Base-by-base conservation (phyloP, 2,113 vertebrate species). In the Oophaga pumilio region DNA sequence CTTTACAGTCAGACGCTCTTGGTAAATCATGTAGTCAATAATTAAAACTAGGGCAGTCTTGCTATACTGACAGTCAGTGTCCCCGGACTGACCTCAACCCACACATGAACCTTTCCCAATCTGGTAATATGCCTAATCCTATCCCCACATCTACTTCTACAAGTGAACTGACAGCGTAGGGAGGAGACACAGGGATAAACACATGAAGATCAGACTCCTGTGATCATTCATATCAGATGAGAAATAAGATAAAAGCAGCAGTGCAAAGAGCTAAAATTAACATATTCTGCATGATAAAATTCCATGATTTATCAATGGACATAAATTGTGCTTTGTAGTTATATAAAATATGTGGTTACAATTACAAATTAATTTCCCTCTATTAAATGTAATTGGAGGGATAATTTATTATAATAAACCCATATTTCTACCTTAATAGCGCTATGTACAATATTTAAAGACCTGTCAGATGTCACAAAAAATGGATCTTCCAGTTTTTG, bases 111-210 rank as follows among this genome's bases (percentile, higher is more conserved):
- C 79, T 50, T 33, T 73, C 66, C n/a, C 86, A 87, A 87, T 87
- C 86, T 87, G 78, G 86, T 82, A 81, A 73, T 82, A 82, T 74
- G 78, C 53, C 78, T 87, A 82, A 87, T 87, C 86, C 77, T 71
- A 82, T 82, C 33, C 53, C 64, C 26, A 28, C 56, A 56, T 14
- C 73, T 85, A n/a, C 84, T 81, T 28, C 68, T 87, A 22, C 18
- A 62, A 50, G 62, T 71, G 66, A 49, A 71, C 49, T 82, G 62
- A 33, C 66, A 87, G 77, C 12, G 28, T 33, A n/a, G 50, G 76
- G 76, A 86, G 52, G 68, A 80, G 76, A 64, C 17, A 81, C 9
- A 73, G 53, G 81, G 78, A 62, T 49, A 64, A 81, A 82, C 52
- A 82, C 56, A 87, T 43, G 52, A 17, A 82, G 78, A 82, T 60